A percentile compares a stretch with the other conserved stretches of the same genome.
Evolutionary conservation across 2,797 vertebrate genomes (phyloP).

Genomic region (Hippopotamyrus pictus): DNA sequence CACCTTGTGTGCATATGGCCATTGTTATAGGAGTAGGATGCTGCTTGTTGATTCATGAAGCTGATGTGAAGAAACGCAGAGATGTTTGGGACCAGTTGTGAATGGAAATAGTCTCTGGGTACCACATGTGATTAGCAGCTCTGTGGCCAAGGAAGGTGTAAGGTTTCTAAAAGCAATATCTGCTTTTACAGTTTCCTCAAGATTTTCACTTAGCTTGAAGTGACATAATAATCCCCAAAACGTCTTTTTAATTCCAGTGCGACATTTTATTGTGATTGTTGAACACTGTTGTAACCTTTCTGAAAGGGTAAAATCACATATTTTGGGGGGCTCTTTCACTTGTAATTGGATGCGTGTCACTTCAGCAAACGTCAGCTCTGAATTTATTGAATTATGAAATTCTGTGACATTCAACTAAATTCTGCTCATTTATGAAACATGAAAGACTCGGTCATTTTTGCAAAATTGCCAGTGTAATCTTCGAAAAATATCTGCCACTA

Average conservation of each 20-base stretch:
- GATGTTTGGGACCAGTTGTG: neutral
- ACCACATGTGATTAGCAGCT: neutral
- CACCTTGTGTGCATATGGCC: neutral
- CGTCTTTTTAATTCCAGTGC: neutral
- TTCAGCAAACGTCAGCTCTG: neutral
- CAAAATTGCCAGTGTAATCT: neutral
- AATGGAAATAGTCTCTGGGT: neutral
- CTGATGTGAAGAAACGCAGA: neutral
- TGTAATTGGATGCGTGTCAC: neutral
- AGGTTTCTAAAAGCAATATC: neutral
- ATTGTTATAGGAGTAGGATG: neutral
- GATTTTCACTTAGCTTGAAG: neutral
- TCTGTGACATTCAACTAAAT: neutral
- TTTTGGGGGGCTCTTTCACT: neutral
- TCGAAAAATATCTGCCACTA: neutral
- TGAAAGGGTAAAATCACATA: conserved; percentile 1
- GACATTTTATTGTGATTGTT: conserved; percentile 9
- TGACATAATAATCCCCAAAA: neutral
- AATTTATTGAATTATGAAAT: neutral
- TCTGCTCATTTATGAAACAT: neutral
- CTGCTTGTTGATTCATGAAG: neutral
- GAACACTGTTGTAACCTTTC: neutral
- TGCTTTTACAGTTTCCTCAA: neutral
- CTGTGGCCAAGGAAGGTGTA: neutral
- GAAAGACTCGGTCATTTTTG: neutral